A percentile compares a stretch with the other conserved stretches of the same genome.
Conservation (phyloP, 1,140 invertebrate genomes). For the Drosophila triauraria region DNA sequence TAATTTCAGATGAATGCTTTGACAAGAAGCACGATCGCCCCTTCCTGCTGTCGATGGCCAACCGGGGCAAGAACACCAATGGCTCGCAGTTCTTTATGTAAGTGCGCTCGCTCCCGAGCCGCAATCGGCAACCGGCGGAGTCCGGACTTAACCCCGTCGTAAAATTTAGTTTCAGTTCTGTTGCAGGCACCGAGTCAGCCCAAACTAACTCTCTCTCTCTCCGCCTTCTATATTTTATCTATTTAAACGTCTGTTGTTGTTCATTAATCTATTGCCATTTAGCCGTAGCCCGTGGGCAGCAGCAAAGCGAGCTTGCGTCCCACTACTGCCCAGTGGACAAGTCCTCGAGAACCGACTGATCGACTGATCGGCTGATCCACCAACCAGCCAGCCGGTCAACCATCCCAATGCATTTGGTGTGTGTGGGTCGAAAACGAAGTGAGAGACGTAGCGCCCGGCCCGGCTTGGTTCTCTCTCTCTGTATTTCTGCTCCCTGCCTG, state of each 20-base stretch:
- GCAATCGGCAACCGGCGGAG: constrained; percentile 1
- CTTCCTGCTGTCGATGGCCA: constrained; percentile 97
- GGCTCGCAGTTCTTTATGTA: constrained; percentile 99
- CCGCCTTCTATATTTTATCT: constrained; percentile 84
- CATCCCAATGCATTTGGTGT: constrained; percentile 13
- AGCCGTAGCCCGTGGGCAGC: constrained; percentile 44
- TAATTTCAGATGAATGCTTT: constrained; percentile 94
- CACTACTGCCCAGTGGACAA: constrained; percentile 49
- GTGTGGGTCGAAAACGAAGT: constrained; percentile 13
- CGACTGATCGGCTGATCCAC: constrained; percentile 9
- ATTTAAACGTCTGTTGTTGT: constrained; percentile 78
- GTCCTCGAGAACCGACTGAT: constrained; percentile 20
- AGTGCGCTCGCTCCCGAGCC: constrained; percentile 85
- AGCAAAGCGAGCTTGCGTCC: constrained; percentile 30
- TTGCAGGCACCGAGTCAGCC: constrained; percentile 48
- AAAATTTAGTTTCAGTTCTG: constrained; percentile 52
- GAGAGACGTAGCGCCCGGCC: constrained; percentile 18
- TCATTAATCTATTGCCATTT: constrained; percentile 81
- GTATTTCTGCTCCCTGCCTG: constrained; percentile 21
- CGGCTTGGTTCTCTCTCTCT: constrained; percentile 8
- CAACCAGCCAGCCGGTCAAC: not conserved
- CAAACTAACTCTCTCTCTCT: constrained; percentile 17
- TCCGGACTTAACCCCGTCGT: constrained; percentile 15
- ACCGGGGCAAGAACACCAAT: constrained; percentile 98
- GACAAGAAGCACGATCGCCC: constrained; percentile 94